Evolutionary conservation across 2,113 vertebrate genomes (phyloP).

Genomic region (Silurus meridionalis): DNA sequence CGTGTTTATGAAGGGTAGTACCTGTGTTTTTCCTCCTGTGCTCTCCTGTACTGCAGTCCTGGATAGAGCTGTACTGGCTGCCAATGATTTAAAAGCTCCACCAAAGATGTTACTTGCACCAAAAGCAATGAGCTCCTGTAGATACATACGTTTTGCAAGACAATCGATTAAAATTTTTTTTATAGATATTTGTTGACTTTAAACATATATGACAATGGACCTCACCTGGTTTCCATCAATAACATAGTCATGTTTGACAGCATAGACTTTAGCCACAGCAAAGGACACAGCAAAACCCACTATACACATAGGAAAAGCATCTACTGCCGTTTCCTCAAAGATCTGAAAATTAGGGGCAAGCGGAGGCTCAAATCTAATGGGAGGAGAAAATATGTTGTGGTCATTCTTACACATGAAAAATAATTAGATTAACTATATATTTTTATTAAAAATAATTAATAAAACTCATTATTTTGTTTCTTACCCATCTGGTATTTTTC

Average conservation of each 20-base stretch:
- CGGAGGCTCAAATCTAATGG: constrained; percentile 80
- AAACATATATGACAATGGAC: not conserved
- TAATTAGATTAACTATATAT: not conserved
- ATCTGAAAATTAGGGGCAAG: constrained; percentile 71
- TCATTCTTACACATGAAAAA: not conserved
- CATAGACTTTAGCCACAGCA: constrained; percentile 91
- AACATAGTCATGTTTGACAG: constrained; percentile 89
- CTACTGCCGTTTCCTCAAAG: constrained; percentile 75
- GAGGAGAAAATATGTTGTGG: constrained; percentile 20
- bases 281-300: constrained; percentile 92
- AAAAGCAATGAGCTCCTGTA: constrained; percentile 92
- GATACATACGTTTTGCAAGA: not conserved
- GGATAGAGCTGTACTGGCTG: constrained; percentile 87
- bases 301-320: constrained; percentile 84
- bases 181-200: not conserved
- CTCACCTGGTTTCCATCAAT: constrained; percentile 90
- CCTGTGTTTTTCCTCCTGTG: constrained; percentile 96
- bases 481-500: constrained; percentile 84
- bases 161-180: not conserved
- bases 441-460: too few species aligned
- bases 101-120: constrained; percentile 88
- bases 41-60: constrained; percentile 94
- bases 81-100: constrained; percentile 88
- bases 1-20: constrained; percentile 55
- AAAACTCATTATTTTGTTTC: constrained; percentile 43